Evolutionary conservation across 2,888 invertebrate species (phyloP).

Genomic region (Arenicola marina): DNA sequence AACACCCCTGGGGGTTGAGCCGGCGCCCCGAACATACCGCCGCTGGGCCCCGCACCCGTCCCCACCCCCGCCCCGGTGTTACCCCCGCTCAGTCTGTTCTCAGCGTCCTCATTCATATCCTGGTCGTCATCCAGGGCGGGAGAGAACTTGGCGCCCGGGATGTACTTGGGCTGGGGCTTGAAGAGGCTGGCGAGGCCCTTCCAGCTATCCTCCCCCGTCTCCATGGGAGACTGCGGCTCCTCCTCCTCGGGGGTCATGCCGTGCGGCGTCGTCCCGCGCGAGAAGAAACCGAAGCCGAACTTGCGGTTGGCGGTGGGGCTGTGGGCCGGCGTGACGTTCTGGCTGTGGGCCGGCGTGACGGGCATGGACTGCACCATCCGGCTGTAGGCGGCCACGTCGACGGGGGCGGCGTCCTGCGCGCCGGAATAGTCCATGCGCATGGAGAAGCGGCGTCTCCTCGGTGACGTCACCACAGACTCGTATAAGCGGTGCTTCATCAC

Average conservation of each 20-base stretch:
- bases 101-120: too few relatives aligned
- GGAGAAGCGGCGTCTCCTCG: constrained; percentile 10
- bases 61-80: too few relatives aligned
- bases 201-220: constrained; percentile 23
- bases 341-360: constrained; percentile 31
- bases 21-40: too few relatives aligned
- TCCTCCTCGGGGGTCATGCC: constrained; percentile 18
- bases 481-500: constrained; percentile 36
- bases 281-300: constrained; percentile 29
- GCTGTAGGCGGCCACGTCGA: constrained; percentile 2
- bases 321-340: constrained; percentile 24
- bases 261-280: constrained; percentile 21
- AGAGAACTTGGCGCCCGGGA: constrained; percentile 17
- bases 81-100: too few relatives aligned
- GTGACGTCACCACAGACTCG: constrained; percentile 25
- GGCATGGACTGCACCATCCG: constrained; percentile 34
- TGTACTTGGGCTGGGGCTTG: constrained; percentile 29
- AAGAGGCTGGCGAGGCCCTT: constrained; percentile 32
- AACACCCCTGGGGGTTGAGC: too few relatives aligned
- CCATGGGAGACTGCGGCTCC: constrained; percentile 6
- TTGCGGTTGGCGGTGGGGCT: constrained; percentile 22
- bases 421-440: constrained; percentile 21
- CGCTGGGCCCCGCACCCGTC: too few relatives aligned
- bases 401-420: constrained; percentile 7
- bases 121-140: too few relatives aligned